Conservation (phyloP, 2,113 vertebrate species). For the Lucifuga dentata region DNA sequence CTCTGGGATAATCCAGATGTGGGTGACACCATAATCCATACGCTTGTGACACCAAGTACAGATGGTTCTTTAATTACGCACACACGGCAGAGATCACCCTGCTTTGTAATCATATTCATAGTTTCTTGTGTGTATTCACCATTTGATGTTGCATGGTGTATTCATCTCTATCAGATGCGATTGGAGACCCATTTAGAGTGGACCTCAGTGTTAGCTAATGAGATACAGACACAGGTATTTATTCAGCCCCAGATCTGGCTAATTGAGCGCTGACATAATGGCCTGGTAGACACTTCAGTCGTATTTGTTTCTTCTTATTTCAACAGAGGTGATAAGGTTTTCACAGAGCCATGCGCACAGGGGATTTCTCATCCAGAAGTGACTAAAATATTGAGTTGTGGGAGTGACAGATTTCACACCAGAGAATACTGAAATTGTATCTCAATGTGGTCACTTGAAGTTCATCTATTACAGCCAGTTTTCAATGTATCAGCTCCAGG, state of each 20-base stretch:
- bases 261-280: slow-evolving; percentile 55
- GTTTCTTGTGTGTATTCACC: slow-evolving; percentile 49
- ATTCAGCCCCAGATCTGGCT: slow-evolving; percentile 52
- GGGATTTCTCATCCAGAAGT: slow-evolving; percentile 8
- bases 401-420: not conserved
- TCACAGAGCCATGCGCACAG: not conserved
- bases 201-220: slow-evolving; percentile 46
- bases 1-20: slow-evolving; percentile 64
- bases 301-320: slow-evolving; percentile 41
- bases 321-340: slow-evolving; percentile 27
- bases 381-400: slow-evolving; percentile 13
- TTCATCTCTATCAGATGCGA: slow-evolving; percentile 46
- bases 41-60: slow-evolving; percentile 53
- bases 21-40: slow-evolving; percentile 64
- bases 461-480: not conserved
- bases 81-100: slow-evolving; percentile 49
- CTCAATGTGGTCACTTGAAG: not conserved
- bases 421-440: slow-evolving; percentile 1
- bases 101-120: slow-evolving; percentile 62
- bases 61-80: slow-evolving; percentile 74
- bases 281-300: slow-evolving; percentile 29
- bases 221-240: slow-evolving; percentile 40
- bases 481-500: not conserved
- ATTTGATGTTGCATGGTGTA: slow-evolving; percentile 40
- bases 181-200: slow-evolving; percentile 37